phyloP scores from a whole-genome alignment of 2,888 invertebrate genomes.

The Polydrusus pterygomalis region DNA sequence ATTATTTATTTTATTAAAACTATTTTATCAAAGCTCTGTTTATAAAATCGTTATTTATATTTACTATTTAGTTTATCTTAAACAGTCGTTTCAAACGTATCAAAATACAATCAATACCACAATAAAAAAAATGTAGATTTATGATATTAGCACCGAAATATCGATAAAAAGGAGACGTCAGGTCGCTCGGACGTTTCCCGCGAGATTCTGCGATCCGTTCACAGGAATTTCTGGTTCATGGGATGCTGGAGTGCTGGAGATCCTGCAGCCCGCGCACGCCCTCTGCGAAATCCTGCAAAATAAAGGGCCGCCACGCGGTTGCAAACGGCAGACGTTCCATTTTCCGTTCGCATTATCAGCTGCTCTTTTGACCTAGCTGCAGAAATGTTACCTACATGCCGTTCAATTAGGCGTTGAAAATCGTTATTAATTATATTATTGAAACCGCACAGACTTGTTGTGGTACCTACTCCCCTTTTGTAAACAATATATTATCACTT shows the following conservation, averaged over 20 bases:
- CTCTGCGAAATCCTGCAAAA: conserved; percentile 42
- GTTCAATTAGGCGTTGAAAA: conserved; percentile 12
- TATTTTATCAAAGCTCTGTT: conserved; percentile 9
- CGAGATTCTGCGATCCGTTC: conserved; percentile 55
- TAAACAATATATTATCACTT: too few species aligned
- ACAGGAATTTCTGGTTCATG: conserved; percentile 65
- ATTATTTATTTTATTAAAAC: conserved; percentile 1
- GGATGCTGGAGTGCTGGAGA: conserved; percentile 64
- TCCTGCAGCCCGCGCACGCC: conserved; percentile 66
- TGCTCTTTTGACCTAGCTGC: conserved; percentile 32
- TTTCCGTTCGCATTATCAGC: conserved; percentile 30
- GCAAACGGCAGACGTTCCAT: conserved; percentile 28
- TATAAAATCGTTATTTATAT: conserved; percentile 12
- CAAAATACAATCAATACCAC: conserved; percentile 28
- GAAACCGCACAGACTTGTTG: too few species aligned
- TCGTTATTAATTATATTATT: conserved; percentile 3
- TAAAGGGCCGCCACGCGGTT: conserved; percentile 22
- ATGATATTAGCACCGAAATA: conserved; percentile 34
- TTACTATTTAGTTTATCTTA: conserved; percentile 6
- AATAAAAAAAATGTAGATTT: conserved; percentile 18
- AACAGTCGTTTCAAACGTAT: conserved; percentile 23
- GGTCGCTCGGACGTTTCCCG: conserved; percentile 36
- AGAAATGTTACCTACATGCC: conserved; percentile 8
- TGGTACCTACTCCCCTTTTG: too few species aligned
- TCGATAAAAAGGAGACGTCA: conserved; percentile 42